phyloP scores from a whole-genome alignment of 2,888 invertebrate species.

The Chironomus tentans region DNA sequence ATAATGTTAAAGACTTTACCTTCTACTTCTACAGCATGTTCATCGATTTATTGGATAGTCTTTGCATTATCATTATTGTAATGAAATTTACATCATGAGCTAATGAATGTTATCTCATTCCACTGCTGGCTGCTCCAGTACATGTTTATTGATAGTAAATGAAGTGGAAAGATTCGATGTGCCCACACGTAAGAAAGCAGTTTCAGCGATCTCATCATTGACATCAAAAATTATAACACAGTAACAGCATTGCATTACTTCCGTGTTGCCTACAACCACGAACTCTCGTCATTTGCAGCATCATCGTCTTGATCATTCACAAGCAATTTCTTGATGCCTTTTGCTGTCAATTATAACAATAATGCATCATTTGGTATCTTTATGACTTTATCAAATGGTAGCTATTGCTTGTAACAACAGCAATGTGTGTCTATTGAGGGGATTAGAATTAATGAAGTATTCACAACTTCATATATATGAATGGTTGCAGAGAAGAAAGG shows the following conservation, averaged over 20 bases:
- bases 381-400: background rate
- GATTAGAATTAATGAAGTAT: too few species aligned
- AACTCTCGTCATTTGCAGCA: background rate
- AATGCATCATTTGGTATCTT: background rate
- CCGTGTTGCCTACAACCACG: background rate
- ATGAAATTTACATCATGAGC: background rate
- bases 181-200: background rate
- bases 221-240: background rate
- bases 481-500: too few species aligned
- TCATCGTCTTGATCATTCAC: background rate
- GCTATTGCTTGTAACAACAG: too few species aligned
- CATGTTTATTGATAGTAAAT: background rate
- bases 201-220: too few species aligned
- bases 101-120: background rate
- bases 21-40: background rate
- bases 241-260: background rate
- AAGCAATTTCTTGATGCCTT: too few species aligned
- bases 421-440: too few species aligned
- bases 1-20: background rate
- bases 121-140: background rate
- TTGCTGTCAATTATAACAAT: background rate
- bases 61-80: background rate
- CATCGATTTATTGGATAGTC: background rate
- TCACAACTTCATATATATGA: too few species aligned
- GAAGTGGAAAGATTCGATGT: background rate